Conservation (phyloP, 1,140 invertebrate species). For the Drosophila ironensis region DNA sequence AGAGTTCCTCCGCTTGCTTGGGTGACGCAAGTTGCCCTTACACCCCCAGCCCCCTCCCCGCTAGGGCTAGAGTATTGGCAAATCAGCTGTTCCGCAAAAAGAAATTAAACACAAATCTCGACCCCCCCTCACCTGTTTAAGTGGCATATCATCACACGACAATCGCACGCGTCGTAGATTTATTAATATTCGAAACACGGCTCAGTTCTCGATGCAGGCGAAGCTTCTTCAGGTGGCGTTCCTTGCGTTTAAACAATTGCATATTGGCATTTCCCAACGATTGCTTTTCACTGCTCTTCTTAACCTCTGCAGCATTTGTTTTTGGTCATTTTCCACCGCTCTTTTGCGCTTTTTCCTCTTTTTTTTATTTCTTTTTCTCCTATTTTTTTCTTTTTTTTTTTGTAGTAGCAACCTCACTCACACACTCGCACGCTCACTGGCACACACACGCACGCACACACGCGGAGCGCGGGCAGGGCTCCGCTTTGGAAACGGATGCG, state of each 20-base stretch:
- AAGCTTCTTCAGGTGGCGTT: constrained; percentile 43
- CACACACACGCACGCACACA: constrained; percentile 34
- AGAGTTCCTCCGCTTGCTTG: constrained; percentile 38
- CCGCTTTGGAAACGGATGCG: constrained; percentile 6
- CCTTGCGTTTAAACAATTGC: constrained; percentile 59
- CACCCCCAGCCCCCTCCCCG: not conserved
- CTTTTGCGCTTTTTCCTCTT: constrained; percentile 37
- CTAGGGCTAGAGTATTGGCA: constrained; percentile 46
- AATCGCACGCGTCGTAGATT: constrained; percentile 79
- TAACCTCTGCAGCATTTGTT: constrained; percentile 65
- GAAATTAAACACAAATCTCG: constrained; percentile 1
- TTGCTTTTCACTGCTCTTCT: constrained; percentile 34
- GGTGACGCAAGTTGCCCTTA: constrained; percentile 63
- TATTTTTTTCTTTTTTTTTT: constrained; percentile 42
- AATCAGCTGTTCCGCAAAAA: constrained; percentile 67
- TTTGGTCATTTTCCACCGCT: constrained; percentile 58
- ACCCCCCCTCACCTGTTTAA: constrained; percentile 82
- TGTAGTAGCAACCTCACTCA: constrained; percentile 48
- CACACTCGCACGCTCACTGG: constrained; percentile 8
- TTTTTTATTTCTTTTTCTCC: too few species aligned
- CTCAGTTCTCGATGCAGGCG: constrained; percentile 51
- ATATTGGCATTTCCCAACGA: constrained; percentile 43
- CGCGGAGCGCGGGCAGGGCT: constrained; percentile 63
- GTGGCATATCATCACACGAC: constrained; percentile 82
- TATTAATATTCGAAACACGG: constrained; percentile 70